Conservation (phyloP, 1,140 invertebrate genomes). For the Solen grandis region DNA sequence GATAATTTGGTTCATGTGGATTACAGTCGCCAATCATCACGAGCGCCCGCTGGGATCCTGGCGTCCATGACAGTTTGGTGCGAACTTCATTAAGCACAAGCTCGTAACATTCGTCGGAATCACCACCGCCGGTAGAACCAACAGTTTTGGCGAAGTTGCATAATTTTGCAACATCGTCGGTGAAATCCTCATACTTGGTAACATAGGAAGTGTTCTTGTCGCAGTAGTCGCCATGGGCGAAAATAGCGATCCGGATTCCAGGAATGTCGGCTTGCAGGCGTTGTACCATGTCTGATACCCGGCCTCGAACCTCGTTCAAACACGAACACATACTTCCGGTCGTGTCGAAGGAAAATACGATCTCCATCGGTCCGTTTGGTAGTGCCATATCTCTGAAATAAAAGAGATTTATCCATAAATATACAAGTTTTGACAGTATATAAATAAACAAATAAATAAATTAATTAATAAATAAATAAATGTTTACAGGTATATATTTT, state of each 20-base stretch:
- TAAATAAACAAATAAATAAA: no score
- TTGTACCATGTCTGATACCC: slow-evolving; percentile 71
- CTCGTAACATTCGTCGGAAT: slow-evolving; percentile 72
- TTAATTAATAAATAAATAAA: no score
- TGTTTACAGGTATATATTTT: no score
- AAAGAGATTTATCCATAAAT: no score
- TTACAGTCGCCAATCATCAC: slow-evolving; percentile 72
- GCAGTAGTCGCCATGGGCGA: slow-evolving; percentile 73
- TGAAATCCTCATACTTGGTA: slow-evolving; percentile 70
- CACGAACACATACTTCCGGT: slow-evolving; percentile 76
- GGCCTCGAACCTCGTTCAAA: slow-evolving; percentile 68
- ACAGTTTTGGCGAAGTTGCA: slow-evolving; percentile 66
- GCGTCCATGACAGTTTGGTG: slow-evolving; percentile 66
- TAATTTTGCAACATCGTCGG: slow-evolving; percentile 56
- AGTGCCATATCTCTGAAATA: slow-evolving; percentile 61
- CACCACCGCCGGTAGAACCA: slow-evolving; percentile 56
- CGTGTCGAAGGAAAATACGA: slow-evolving; percentile 79
- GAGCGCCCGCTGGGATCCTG: slow-evolving; percentile 66
- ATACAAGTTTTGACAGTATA: no score
- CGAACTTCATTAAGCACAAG: slow-evolving; percentile 70
- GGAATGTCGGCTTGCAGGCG: slow-evolving; percentile 64
- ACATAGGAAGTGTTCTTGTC: slow-evolving; percentile 63
- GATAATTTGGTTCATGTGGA: slow-evolving; percentile 66
- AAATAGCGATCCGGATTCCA: slow-evolving; percentile 61
- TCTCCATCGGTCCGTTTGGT: slow-evolving; percentile 72